A percentile compares a stretch with the other conserved stretches of the same genome.
Conservation (phyloP, 2,797 vertebrate genomes). For the Capromys pilorides region DNA sequence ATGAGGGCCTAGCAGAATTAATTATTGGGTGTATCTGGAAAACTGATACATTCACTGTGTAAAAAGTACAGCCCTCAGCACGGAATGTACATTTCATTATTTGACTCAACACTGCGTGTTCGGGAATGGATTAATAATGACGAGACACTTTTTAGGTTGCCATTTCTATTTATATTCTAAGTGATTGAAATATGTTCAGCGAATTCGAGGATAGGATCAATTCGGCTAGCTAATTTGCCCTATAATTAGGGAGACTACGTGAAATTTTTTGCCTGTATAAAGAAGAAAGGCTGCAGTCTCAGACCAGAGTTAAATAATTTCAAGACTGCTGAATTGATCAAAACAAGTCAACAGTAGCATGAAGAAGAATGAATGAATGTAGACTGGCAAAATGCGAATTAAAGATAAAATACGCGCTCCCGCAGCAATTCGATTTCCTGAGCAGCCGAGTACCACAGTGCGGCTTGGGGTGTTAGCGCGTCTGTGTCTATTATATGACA, state of each 20-base stretch:
- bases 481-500: neutral
- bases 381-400: neutral
- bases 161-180: neutral
- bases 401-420: neutral
- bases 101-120: neutral
- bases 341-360: neutral
- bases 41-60: neutral
- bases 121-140: neutral
- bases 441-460: neutral
- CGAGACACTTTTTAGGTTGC: neutral
- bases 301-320: neutral
- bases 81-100: neutral
- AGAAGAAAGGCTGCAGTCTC: neutral
- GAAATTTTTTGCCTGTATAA: neutral
- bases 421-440: neutral
- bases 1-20: neutral
- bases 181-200: neutral
- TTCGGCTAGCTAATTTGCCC: neutral
- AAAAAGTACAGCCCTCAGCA: neutral
- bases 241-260: neutral
- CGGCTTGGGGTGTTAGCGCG: too few species aligned
- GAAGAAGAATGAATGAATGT: neutral
- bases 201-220: neutral
- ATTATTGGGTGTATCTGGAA: neutral
- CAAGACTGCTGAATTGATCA: neutral